Conservation (phyloP, 2,797 vertebrate genomes). For the Smutsia temminckii region DNA sequence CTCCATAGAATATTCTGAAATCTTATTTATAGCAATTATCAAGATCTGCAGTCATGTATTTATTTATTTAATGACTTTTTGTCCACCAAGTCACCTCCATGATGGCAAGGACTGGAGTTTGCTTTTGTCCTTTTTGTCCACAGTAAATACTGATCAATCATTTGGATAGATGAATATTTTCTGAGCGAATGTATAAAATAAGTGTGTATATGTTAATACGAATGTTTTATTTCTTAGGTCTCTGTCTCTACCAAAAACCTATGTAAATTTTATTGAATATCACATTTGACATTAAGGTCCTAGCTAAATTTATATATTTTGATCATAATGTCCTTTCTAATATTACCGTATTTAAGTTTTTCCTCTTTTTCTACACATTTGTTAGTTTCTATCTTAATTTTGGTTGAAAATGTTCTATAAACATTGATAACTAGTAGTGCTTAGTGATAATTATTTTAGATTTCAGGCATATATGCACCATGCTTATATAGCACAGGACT, state of each 20-base stretch:
- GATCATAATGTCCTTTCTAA: background rate
- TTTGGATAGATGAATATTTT: background rate
- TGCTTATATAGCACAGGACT: background rate
- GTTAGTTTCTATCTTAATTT: background rate
- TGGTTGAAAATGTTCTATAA: background rate
- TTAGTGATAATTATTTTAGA: background rate
- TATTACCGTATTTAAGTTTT: background rate
- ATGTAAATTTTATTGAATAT: constrained; percentile 2
- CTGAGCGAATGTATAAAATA: background rate
- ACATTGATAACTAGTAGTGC: background rate
- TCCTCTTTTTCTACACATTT: background rate
- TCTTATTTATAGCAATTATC: background rate
- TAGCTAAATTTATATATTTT: background rate
- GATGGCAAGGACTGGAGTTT: background rate
- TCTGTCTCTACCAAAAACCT: background rate
- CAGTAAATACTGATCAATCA: constrained; percentile 4
- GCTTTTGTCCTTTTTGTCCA: background rate
- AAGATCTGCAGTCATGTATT: background rate
- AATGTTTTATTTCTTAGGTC: background rate
- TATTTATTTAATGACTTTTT: background rate
- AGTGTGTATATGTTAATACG: background rate
- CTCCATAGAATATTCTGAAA: background rate
- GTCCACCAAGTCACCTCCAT: background rate
- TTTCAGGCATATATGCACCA: background rate
- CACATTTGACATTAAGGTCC: background rate